Base-by-base conservation (phyloP, 2,888 invertebrate species). In the Drosophila rellima region DNA sequence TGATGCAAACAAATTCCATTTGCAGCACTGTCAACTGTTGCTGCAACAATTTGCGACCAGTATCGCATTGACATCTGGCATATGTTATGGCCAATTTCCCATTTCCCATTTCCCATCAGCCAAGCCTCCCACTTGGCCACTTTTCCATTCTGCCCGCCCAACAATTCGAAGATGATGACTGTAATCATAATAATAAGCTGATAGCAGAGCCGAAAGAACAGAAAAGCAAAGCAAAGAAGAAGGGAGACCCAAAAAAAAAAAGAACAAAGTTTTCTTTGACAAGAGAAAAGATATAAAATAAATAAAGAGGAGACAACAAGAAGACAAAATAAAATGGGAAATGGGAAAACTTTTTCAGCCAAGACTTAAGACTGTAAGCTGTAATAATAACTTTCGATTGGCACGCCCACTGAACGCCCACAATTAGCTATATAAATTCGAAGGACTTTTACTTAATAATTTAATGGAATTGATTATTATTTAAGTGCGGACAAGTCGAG, bases 381-480 rank as follows among this genome's bases (percentile, higher is more conserved):
- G 65, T 39, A 59, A 57, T 61, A 75, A 75, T 64, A 78, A 78
- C 48, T 78, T 67, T 52, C 59, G 35, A 55, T 40, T 15, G 55
- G 33, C 51, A 56, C 59, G 44, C 61, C 64, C 61, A 15, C 44
- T 13, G 11, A 40, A 35, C 64, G 42, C 86, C 62, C 75, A 75
- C 87, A 89, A 85, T 84, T 89, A 85, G 82, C 77, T 44, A 33
- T 13, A n/a, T 7, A 7, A 0, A 50, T 20, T 56, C 33, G 18
- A 18, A 1, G 45, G 57, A 55, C 39, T 15, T 68, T 75, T 78
- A 70, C 69, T 81, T 70, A 89, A 89, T 85, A 85, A 87, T 85
- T 85, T 81, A 84, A 85, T 84, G 69, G 73, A 81, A 87, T 88
- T 84, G 82, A 89, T 88, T 89, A 88, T 84, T 82, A 88, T 81